Base-by-base conservation (phyloP, 2,797 vertebrate species). In the Syngnathus rostellatus region DNA sequence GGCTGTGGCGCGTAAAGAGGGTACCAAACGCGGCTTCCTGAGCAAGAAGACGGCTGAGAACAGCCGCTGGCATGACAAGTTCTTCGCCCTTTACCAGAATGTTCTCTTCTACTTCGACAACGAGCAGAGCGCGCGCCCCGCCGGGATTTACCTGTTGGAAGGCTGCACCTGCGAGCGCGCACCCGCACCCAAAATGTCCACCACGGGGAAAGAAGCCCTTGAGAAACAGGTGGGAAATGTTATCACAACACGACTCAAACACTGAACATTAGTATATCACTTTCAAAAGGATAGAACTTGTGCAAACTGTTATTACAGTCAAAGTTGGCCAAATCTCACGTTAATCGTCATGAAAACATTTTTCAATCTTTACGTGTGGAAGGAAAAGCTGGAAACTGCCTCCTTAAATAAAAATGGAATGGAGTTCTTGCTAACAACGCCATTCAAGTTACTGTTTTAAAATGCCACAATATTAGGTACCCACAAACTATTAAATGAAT, bases 91-190 rank as follows among this genome's bases (percentile, higher is more conserved):
- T 58, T 89, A 95, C 77, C 94, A 97, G 83, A 97, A 97, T 80
- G 89, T 97, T 80, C 91, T 97, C 70, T 97, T 97, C 89, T 97
- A 95, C 92, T 97, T 94, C 84, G 94, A 96, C 75, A 94, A 87
- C 86, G 94, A 95, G 74, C 90, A 94, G 79, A 95, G 94, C 89
- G 72, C 92, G 31, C 89, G 94, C 69, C 94, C 94, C 69, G 92
- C 93, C 0, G 95, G 93, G 45, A 94, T 97, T 21, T 96, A 95
- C 89, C 91, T 97, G 86, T 91, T 95, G 78, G 95, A 96, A 84
- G 94, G 94, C 40, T 94, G 94, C 91, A 89, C 90, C 71, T 97
- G 95, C 83, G 94, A 93, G 85, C 88, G 94, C 25, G 88, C 90
- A 11, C 92, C 93, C 55, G 92, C 92, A 41, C 93, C 92, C 65